phyloP scores from a whole-genome alignment of 2,888 invertebrate genomes.

The Callyntrura guangdongensis region DNA sequence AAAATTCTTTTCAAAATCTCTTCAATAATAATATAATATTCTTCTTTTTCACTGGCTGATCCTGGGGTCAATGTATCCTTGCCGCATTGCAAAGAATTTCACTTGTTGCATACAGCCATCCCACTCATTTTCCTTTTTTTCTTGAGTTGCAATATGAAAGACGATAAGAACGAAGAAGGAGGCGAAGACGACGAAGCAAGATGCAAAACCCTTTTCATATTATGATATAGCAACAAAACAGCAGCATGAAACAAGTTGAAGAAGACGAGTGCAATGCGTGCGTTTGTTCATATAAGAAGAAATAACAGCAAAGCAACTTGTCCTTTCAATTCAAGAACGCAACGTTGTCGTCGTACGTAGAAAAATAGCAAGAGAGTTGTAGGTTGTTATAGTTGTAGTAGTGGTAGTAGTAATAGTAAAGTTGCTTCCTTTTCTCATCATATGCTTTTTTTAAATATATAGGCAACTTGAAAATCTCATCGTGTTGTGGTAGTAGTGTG shows the following conservation, averaged over 20 bases:
- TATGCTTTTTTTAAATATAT: conserved; percentile 5
- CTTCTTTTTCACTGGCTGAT: conserved; percentile 79
- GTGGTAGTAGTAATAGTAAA: conserved; percentile 45
- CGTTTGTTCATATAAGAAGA: conserved; percentile 26
- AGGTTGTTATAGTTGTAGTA: conserved; percentile 28
- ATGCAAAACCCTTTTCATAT: conserved; percentile 58
- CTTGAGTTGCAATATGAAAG: conserved; percentile 57
- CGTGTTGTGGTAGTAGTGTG: conserved; percentile 9
- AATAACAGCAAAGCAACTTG: conserved; percentile 47
- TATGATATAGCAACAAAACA: conserved; percentile 16
- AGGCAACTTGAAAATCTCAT: conserved; percentile 55
- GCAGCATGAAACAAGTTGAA: conserved; percentile 24
- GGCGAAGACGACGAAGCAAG: conserved; percentile 11
- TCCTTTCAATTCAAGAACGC: background rate
- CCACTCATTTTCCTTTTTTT: conserved; percentile 79
- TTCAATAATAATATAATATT: conserved; percentile 48
- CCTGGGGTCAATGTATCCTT: conserved; percentile 82
- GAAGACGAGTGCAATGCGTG: conserved; percentile 50
- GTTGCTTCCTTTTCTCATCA: conserved; percentile 77
- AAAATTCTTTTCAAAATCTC: conserved; percentile 67
- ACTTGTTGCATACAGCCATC: conserved; percentile 81
- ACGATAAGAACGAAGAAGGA: conserved; percentile 19
- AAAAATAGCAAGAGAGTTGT: too few relatives aligned
- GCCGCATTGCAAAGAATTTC: conserved; percentile 81
- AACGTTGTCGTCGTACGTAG: conserved; percentile 31